A percentile compares a stretch with the other conserved stretches of the same genome.
These are phyloP conservation scores for Tauraco erythrolophus DNA, from an alignment of 2,113 vertebrate species.

Conservation along the genomic window DNA sequence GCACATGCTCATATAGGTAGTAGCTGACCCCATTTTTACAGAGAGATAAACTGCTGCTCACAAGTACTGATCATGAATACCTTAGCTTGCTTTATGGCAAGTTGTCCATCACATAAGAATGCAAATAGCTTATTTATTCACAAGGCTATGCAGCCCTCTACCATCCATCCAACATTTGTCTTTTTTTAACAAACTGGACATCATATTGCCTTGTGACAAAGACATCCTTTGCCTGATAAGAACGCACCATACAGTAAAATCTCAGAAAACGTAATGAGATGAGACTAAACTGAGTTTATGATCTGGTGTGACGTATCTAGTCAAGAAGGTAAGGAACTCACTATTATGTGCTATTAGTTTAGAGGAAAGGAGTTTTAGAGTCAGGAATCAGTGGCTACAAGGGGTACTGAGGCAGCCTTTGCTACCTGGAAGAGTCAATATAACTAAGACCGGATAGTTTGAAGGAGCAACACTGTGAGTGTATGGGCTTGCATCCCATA, in stretches of 20 bases:
- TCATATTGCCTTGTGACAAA: not conserved
- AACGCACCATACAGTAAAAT: not conserved
- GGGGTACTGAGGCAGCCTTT: not conserved
- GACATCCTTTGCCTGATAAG: not conserved
- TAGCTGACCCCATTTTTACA: not conserved
- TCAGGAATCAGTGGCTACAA: not conserved
- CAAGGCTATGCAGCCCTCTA: not conserved
- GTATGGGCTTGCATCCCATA: not conserved
- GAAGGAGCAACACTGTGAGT: not conserved
- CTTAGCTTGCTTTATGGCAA: not conserved
- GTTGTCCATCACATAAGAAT: not conserved
- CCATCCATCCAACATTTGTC: not conserved
- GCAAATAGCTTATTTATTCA: not conserved
- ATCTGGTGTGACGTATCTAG: not conserved
- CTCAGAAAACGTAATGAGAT: not conserved
- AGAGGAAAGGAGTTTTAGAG: not conserved
- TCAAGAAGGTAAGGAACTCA: not conserved
- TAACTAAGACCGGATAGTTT: not conserved
- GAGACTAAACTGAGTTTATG: not conserved
- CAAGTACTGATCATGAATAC: not conserved
- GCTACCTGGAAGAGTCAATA: not conserved
- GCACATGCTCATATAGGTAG: not conserved
- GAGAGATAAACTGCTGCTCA: not conserved
- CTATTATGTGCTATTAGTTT: not conserved
- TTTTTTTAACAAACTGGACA: not conserved